These are phyloP conservation scores for Agrilus cyanescens DNA, from an alignment of 2,888 invertebrate species.

Conservation along the genomic window DNA sequence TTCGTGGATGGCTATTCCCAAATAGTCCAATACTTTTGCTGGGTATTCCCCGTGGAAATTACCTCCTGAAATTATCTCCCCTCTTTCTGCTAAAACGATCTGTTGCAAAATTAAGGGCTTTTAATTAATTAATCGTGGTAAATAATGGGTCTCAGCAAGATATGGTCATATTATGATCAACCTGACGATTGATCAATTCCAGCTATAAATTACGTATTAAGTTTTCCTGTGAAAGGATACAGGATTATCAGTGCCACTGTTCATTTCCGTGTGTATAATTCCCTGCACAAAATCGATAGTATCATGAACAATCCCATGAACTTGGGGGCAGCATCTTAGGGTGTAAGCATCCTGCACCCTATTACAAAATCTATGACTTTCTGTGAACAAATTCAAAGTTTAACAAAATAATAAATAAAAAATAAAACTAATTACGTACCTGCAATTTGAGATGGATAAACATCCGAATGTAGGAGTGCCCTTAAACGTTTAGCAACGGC, in stretches of 20 bases:
- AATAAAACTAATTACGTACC: conserved; percentile 27
- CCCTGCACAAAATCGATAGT: conserved; percentile 49
- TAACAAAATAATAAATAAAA: neutral
- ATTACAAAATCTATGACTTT: conserved; percentile 51
- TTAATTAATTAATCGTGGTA: neutral
- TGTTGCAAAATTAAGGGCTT: conserved; percentile 16
- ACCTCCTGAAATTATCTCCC: conserved; percentile 53
- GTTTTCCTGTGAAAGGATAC: conserved; percentile 26
- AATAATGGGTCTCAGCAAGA: no score
- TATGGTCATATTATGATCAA: no score
- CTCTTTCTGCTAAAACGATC: conserved; percentile 42
- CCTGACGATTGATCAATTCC: neutral
- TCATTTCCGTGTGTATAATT: conserved; percentile 49
- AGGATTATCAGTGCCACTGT: conserved; percentile 56
- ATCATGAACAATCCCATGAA: conserved; percentile 54
- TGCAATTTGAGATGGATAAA: conserved; percentile 51
- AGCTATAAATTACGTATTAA: neutral
- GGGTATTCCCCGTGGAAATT: conserved; percentile 63
- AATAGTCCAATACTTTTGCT: conserved; percentile 51
- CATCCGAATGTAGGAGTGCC: conserved; percentile 47
- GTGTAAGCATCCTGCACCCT: conserved; percentile 58
- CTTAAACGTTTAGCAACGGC: conserved; percentile 45
- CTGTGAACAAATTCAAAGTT: conserved; percentile 26
- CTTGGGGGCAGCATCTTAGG: conserved; percentile 51
- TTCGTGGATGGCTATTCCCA: conserved; percentile 54